These are phyloP conservation scores for Alouatta palliata DNA, from an alignment of 2,113 vertebrate genomes.

Conservation along the genomic window DNA sequence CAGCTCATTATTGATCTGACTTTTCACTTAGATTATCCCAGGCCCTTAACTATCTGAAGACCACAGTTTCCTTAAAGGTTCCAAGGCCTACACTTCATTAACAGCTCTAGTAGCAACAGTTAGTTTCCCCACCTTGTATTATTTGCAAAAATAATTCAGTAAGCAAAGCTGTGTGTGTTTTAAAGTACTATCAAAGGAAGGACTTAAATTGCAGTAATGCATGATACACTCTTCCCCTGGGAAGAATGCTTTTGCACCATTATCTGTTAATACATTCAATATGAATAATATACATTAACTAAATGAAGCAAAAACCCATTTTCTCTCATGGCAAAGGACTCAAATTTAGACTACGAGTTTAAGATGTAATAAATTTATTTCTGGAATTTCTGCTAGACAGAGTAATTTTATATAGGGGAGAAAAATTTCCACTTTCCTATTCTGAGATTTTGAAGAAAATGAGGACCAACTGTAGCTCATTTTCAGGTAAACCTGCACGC, in stretches of 20 bases:
- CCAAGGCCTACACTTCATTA: conserved; percentile 68
- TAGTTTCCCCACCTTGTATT: conserved; percentile 66
- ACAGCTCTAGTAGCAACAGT: conserved; percentile 66
- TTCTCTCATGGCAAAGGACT: conserved; percentile 75
- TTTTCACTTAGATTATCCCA: conserved; percentile 70
- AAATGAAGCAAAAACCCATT: conserved; percentile 79
- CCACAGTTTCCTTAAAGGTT: conserved; percentile 63
- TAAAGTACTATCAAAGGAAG: conserved; percentile 74
- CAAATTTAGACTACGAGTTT: conserved; percentile 72
- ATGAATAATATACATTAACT: conserved; percentile 84
- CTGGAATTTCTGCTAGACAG: conserved; percentile 69
- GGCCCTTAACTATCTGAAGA: conserved; percentile 67
- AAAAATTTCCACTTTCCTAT: conserved; percentile 47
- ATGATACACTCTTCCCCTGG: conserved; percentile 80
- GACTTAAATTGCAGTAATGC: conserved; percentile 75
- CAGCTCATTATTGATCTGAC: conserved; percentile 65
- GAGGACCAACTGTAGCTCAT: neutral
- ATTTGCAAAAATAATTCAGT: conserved; percentile 58
- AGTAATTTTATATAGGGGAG: neutral
- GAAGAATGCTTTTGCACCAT: conserved; percentile 83
- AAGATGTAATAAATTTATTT: conserved; percentile 71
- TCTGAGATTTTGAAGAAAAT: conserved; percentile 25
- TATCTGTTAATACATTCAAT: conserved; percentile 88
- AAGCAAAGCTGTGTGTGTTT: conserved; percentile 68
- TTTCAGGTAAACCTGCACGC: conserved; percentile 23